Base-by-base conservation (phyloP, 2,797 vertebrate genomes). In the Aeoliscus strigatus region DNA sequence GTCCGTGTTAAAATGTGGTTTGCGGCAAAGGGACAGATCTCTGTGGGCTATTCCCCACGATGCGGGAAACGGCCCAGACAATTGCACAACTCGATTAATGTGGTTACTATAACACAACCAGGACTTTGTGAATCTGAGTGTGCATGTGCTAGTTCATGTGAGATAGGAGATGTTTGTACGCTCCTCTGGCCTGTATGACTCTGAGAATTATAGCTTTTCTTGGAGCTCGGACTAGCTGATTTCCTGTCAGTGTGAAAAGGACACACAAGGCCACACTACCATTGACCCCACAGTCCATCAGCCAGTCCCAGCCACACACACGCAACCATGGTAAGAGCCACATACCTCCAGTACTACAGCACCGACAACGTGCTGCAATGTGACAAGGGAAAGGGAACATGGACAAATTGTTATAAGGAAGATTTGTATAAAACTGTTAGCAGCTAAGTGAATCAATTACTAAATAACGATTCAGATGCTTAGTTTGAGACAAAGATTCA, bases 81-180 rank as follows among this genome's bases (percentile, higher is more conserved):
- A 83, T 85, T 84, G 81, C 80, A 79, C 73, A 85, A 84, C 75
- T 65, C 77, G 82, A 82, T 79, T 75, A 82, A 81, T 86, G 82
- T 84, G 82, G 80, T 82, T 70, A 80, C 73, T 73, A 70, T 53
- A 58, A 62, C 42, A 40, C 61, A 60, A 61, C 59, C 53, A 61
- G 46, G 64, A 66, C 59, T 66, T 39, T 14, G 37, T 49, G 56
- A 24, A 51, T 54, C 28, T 5, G 26, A 51, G 18, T 31, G 53
- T 60, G 51, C 42, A 17, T 31, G 46, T 28, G 7, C 27, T 30
- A 5, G 35, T 14, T 37, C 17, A 8, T 0, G 10, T 0, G 33
- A 41, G 27, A 11, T 9, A 32, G 25, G 18, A 30, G 45, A 58
- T 65, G 50, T 64, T 64, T 69, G 51, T 16, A 58, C 23, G 44